Evolutionary conservation across 2,888 invertebrate species (phyloP).

Genomic region (Theristus sp.): DNA sequence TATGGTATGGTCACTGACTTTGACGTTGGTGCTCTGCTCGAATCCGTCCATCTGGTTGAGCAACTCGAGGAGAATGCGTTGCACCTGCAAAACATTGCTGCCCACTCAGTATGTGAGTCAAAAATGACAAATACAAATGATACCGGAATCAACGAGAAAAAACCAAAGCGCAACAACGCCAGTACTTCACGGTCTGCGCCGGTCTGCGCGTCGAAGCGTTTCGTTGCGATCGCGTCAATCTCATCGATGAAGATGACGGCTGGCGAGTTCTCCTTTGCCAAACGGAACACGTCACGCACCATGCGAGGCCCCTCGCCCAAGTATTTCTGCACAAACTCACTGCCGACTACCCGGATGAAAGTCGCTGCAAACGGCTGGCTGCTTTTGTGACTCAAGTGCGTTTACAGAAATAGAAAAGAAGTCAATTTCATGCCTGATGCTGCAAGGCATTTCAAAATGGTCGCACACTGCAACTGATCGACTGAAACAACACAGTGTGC

Average conservation of each 20-base stretch:
- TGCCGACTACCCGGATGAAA: constrained; percentile 94
- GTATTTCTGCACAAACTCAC: constrained; percentile 98
- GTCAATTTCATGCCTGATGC: too few relatives aligned
- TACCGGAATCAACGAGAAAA: too few relatives aligned
- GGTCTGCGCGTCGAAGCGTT: constrained; percentile 42
- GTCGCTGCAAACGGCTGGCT: constrained; percentile 50
- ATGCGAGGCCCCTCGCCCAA: constrained; percentile 95
- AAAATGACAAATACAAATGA: too few relatives aligned
- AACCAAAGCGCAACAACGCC: too few relatives aligned
- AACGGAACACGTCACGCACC: constrained; percentile 94
- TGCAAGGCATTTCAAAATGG: too few relatives aligned
- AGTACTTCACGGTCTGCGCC: constrained; percentile 25
- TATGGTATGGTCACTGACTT: too few relatives aligned
- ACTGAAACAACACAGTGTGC: too few relatives aligned
- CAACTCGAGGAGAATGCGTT: constrained; percentile 83
- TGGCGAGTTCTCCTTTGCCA: constrained; percentile 96
- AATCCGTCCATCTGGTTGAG: constrained; percentile 99
- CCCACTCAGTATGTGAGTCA: too few relatives aligned
- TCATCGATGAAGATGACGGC: constrained; percentile 99
- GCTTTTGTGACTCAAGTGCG: neutral
- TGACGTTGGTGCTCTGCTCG: constrained; percentile 99
- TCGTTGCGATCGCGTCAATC: constrained; percentile 98
- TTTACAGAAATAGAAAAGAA: neutral
- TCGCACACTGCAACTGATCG: too few relatives aligned
- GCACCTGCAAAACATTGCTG: constrained; percentile 63